These are phyloP conservation scores for Melitaea cinxia DNA, from an alignment of 1,140 invertebrate genomes.

Conservation along the genomic window DNA sequence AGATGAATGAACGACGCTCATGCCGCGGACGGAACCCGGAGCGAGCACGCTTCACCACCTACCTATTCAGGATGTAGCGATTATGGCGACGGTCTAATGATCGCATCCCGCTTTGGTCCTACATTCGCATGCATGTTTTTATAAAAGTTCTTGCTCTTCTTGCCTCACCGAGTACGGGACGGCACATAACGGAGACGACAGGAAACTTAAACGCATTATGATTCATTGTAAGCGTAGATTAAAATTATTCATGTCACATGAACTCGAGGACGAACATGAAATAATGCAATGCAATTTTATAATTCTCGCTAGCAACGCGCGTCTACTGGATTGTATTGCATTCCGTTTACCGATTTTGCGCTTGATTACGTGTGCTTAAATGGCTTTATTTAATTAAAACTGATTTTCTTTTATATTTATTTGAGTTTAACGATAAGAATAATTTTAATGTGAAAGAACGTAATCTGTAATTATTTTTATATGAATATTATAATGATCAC, in stretches of 20 bases:
- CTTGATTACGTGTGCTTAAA: constrained; percentile 33
- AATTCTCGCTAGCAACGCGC: constrained; percentile 30
- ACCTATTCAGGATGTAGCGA: constrained; percentile 75
- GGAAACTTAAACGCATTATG: constrained; percentile 60
- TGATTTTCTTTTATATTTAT: constrained; percentile 18
- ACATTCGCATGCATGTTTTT: constrained; percentile 69
- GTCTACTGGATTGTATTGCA: constrained; percentile 30
- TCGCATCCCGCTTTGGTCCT: constrained; percentile 64
- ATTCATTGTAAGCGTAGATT: constrained; percentile 46
- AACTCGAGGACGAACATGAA: constrained; percentile 37
- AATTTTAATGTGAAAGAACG: background rate
- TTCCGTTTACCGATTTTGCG: constrained; percentile 36
- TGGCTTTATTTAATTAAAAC: constrained; percentile 42
- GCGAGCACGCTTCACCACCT: constrained; percentile 71
- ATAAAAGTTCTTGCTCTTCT: constrained; percentile 55
- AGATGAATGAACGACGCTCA: constrained; percentile 69
- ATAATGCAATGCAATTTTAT: constrained; percentile 37
- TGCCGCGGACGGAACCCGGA: constrained; percentile 41
- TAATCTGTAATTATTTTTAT: background rate
- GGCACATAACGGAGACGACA: constrained; percentile 70
- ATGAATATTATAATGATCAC: background rate
- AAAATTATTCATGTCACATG: constrained; percentile 42
- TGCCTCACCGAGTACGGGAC: constrained; percentile 58
- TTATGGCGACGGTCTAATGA: constrained; percentile 79
- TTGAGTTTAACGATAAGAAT: constrained; percentile 11